A percentile compares a stretch with the other conserved stretches of the same genome.
These are phyloP conservation scores for Camponotus vicinus DNA, from an alignment of 1,140 invertebrate genomes.

Conservation along the genomic window DNA sequence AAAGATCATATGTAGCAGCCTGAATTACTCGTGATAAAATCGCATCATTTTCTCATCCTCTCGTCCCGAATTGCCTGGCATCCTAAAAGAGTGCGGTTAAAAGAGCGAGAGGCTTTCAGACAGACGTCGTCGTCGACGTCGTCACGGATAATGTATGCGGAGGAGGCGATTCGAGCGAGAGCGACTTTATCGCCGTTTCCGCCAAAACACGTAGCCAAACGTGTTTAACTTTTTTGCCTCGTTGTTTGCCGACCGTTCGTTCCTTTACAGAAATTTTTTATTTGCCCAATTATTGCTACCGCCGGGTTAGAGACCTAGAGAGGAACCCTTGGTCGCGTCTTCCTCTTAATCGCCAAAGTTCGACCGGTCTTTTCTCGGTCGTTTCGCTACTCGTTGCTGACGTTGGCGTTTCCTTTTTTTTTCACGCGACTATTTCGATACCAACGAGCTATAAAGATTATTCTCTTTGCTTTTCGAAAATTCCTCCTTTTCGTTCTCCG, in stretches of 20 bases:
- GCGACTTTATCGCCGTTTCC: conserved; percentile 54
- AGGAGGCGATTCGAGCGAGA: conserved; percentile 31
- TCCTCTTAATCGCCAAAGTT: conserved; percentile 58
- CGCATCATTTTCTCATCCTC: conserved; percentile 51
- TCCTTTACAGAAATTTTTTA: conserved; percentile 17
- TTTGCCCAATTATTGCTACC: conserved; percentile 48
- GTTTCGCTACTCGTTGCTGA: conserved; percentile 3
- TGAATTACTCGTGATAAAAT: conserved; percentile 75
- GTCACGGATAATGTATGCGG: conserved; percentile 49
- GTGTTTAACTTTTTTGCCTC: conserved; percentile 28
- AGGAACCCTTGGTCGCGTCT: conserved; percentile 22
- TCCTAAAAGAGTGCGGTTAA: neutral
- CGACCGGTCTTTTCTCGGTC: conserved; percentile 11
- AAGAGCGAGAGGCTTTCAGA: conserved; percentile 5
- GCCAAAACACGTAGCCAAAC: conserved; percentile 44
- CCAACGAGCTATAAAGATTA: conserved; percentile 41
- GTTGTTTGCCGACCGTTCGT: neutral
- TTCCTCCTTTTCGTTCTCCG: neutral
- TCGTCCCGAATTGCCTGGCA: conserved; percentile 28
- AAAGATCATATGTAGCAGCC: conserved; percentile 70
- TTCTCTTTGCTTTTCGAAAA: neutral
- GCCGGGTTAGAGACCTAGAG: conserved; percentile 21
- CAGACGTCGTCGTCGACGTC: neutral
- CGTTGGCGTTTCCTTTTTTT: neutral
- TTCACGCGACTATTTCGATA: neutral